These are phyloP conservation scores for Carollia perspicillata DNA, from an alignment of 2,113 vertebrate genomes.

Conservation along the genomic window DNA sequence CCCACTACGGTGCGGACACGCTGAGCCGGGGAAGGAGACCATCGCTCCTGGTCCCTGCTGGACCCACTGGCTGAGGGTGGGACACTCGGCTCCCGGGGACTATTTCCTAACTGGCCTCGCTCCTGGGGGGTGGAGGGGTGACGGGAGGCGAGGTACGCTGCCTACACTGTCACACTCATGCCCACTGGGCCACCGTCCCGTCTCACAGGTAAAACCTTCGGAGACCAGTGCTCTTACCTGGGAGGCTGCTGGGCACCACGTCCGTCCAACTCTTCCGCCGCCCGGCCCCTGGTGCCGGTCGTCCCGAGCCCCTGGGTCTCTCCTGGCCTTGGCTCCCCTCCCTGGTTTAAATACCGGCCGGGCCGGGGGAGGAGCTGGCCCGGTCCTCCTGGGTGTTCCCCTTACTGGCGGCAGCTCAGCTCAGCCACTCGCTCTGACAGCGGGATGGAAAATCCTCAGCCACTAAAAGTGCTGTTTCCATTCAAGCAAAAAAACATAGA, in stretches of 20 bases:
- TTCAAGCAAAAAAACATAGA: constrained; percentile 32
- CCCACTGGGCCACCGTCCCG: neutral
- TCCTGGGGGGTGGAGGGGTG: neutral
- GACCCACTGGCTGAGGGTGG: fast-evolving
- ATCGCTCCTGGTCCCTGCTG: fast-evolving
- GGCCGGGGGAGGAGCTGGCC: constrained; percentile 56
- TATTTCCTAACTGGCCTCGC: neutral
- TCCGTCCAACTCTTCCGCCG: neutral
- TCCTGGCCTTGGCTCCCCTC: constrained; percentile 28
- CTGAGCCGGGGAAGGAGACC: neutral
- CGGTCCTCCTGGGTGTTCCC: constrained; percentile 9
- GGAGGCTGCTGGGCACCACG: neutral
- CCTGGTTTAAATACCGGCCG: constrained; percentile 62
- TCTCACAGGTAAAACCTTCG: neutral
- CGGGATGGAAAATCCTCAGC: neutral
- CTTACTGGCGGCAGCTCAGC: neutral
- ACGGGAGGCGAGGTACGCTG: neutral
- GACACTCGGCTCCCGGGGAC: neutral
- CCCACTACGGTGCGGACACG: neutral
- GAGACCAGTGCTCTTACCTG: constrained; percentile 49
- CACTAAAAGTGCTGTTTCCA: constrained; percentile 73
- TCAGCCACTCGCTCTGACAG: constrained; percentile 52
- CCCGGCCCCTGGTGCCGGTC: neutral
- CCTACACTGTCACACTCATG: neutral
- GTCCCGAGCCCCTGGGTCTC: neutral